These are phyloP conservation scores for Sepiola atlantica DNA, from an alignment of 2,888 invertebrate genomes.

Conservation along the genomic window DNA sequence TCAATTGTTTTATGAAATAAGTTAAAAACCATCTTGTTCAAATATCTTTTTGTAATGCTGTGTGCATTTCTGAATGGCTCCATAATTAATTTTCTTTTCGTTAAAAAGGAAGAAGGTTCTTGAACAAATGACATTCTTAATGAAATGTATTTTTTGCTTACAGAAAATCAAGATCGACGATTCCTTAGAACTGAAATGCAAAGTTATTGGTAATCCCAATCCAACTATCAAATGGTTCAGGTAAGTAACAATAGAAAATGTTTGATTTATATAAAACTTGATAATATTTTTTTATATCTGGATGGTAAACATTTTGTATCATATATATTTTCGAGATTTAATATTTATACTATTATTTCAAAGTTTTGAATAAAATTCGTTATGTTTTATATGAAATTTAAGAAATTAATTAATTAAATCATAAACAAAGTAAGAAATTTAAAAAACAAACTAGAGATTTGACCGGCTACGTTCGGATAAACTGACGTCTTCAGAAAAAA, in stretches of 20 bases:
- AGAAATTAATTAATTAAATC: no score
- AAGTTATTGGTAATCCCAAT: conserved; percentile 90
- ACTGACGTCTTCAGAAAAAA: no score
- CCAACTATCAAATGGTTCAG: conserved; percentile 93
- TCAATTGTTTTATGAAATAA: not conserved
- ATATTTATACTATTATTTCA: not conserved
- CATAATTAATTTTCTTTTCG: not conserved
- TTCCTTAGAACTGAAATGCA: conserved; percentile 76
- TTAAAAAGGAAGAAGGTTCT: not conserved
- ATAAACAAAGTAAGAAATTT: no score
- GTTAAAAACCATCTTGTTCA: not conserved
- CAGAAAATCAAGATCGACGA: conserved; percentile 23
- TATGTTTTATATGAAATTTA: not conserved
- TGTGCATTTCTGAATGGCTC: not conserved
- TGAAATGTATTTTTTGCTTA: not conserved
- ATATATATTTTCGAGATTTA: not conserved
- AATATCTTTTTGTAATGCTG: not conserved
- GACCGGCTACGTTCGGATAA: no score
- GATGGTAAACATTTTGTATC: not conserved
- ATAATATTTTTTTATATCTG: not conserved
- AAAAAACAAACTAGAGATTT: no score
- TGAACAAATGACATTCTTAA: not conserved
- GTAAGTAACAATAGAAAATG: not conserved
- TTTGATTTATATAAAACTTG: not conserved
- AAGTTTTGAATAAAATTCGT: not conserved